Percentiles rank a stretch among this genome's conserved stretches.
Evolutionary conservation across 2,797 vertebrate genomes (phyloP).

Genomic region (Taeniopygia guttata): DNA sequence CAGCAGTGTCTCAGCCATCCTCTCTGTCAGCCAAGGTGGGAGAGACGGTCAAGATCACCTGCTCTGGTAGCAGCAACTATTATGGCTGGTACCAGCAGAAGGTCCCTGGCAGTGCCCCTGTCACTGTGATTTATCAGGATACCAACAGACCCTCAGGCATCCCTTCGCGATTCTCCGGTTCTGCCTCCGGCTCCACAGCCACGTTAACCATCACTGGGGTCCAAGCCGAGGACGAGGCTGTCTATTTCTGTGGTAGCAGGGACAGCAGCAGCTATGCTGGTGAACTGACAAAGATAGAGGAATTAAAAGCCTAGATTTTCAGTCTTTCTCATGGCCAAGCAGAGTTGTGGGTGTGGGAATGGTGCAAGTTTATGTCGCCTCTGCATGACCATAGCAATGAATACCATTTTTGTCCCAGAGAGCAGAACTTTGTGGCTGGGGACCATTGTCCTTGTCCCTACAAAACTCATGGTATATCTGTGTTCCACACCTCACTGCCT

Average conservation of each 20-base stretch:
- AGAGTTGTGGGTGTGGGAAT: not conserved
- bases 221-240: not conserved
- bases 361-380: not conserved
- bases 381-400: not conserved
- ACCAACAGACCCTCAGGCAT: accelerated
- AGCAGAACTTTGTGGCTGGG: not conserved
- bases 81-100: not conserved
- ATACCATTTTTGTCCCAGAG: not conserved
- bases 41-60: not conserved
- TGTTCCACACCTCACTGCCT: not conserved
- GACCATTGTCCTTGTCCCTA: accelerated
- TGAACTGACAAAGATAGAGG: not conserved
- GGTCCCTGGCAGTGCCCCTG: not conserved
- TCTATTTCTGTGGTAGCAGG: accelerated
- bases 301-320: not conserved
- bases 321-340: too few species aligned
- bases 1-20: accelerated
- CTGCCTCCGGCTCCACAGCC: accelerated
- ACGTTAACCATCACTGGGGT: not conserved
- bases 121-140: accelerated
- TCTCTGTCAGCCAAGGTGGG: accelerated
- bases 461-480: not conserved
- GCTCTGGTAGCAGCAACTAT: not conserved
- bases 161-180: not conserved
- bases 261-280: not conserved